Conservation (phyloP, 2,797 vertebrate species). For the Rhynchonycteris naso region DNA sequence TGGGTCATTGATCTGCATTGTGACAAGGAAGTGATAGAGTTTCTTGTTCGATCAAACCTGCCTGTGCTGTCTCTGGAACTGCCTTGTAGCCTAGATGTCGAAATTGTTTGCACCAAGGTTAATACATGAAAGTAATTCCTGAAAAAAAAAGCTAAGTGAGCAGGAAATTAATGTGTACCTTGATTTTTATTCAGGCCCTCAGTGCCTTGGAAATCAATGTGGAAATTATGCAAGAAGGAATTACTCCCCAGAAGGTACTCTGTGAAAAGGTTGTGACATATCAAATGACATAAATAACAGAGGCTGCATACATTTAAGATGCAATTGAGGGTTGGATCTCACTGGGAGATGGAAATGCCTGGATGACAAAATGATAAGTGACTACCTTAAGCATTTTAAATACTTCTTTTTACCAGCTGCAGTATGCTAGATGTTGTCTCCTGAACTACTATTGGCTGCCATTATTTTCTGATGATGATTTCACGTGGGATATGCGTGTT, state of each 20-base stretch:
- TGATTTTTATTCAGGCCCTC: conserved; percentile 1
- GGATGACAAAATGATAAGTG: conserved; percentile 50
- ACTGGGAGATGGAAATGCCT: conserved; percentile 60
- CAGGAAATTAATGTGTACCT: conserved; percentile 15
- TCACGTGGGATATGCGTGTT: conserved; percentile 6
- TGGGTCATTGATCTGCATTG: neutral
- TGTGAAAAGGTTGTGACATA: conserved; percentile 30
- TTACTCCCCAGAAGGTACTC: conserved; percentile 33
- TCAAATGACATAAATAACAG: conserved; percentile 7
- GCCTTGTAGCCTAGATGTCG: neutral
- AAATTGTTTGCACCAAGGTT: conserved; percentile 29
- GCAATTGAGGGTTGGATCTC: conserved; percentile 5
- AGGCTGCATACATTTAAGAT: conserved; percentile 6
- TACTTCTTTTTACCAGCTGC: conserved; percentile 61
- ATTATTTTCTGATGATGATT: conserved; percentile 59
- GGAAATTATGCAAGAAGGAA: conserved; percentile 57
- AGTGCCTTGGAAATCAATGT: conserved; percentile 39
- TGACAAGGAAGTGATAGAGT: neutral
- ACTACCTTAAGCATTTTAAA: neutral
- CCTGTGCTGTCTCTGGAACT: neutral
- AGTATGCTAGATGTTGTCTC: neutral
- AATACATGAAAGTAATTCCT: conserved; percentile 20
- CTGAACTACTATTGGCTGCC: conserved; percentile 28
- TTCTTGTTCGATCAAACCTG: neutral
- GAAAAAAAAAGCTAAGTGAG: conserved; percentile 5